Base-by-base conservation (phyloP, 92 coral and sea anemone genomes). In the Pocillopora meandrina region DNA sequence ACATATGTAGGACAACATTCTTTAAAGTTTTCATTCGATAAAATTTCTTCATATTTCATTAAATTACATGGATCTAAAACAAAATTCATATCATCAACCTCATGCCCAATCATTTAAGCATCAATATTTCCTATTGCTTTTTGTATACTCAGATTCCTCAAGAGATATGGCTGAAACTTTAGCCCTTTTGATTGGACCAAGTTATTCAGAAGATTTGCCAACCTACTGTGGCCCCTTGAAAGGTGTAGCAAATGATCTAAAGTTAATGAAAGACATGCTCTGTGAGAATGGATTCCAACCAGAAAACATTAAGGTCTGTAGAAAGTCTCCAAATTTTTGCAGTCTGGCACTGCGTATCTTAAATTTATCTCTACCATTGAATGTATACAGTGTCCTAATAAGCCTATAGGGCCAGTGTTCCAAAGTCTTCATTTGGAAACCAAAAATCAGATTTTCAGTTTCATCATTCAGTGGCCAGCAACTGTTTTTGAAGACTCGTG, bases 141-240 rank as follows among this genome's bases (percentile, higher is more conserved):
- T 3, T 52, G 42, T 47, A 35, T 13, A n/a, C 6, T 26, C 52
- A 42, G 52, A 42, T 12, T 16, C 20, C 18, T 62, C 2, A 68
- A 10, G 55, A 2, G 55, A 68, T 9, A 52, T 52, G 63, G 61
- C 63, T 16, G 82, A 10, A 67, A 79, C 65, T 9, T 52, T 34
- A 20, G 83, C 83, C 2, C 83, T 79, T 65, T 66, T 79, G 74
- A 66, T 79, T 47, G 83, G 83, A 21, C 83, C 83, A 20, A 79
- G 61, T 16, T 79, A 79, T 55, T 23, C 74, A 1, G 14, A 23
- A 19, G 74, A 65, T 55, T 74, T 79, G 42, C 74, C 74, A 10
- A 0, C 5, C 20, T 78, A 8, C 21, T 52, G 55, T 55, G 63
- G 62, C 14, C 63, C 72, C 2, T 69, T 79, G 56, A 23, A 56